phyloP scores from a whole-genome alignment of 2,888 invertebrate genomes.

The Ectemnius lituratus region DNA sequence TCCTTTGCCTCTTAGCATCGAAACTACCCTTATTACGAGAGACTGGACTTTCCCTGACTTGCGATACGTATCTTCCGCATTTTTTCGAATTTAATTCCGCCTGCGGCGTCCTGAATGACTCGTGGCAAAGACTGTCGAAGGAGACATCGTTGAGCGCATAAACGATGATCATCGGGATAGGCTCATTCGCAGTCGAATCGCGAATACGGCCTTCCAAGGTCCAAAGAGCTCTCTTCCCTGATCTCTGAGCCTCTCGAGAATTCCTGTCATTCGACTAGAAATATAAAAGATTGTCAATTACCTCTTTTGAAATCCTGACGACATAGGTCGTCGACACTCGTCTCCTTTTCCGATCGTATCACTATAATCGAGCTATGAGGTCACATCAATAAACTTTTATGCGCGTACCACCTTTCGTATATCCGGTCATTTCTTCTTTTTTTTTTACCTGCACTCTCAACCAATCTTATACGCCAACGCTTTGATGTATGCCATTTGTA shows the following conservation, averaged over 20 bases:
- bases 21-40: slow-evolving; percentile 31
- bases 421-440: too few species aligned
- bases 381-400: too few species aligned
- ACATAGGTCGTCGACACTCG: slow-evolving; percentile 5
- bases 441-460: too few species aligned
- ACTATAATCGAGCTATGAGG: too few species aligned
- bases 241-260: slow-evolving; percentile 25
- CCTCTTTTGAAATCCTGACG: neutral
- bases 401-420: too few species aligned
- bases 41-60: slow-evolving; percentile 21
- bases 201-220: slow-evolving; percentile 46
- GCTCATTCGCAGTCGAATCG: slow-evolving; percentile 52
- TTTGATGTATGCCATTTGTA: too few species aligned
- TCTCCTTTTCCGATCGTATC: neutral
- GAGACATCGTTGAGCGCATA: slow-evolving; percentile 60
- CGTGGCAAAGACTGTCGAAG: slow-evolving; percentile 54
- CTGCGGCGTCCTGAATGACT: slow-evolving; percentile 35
- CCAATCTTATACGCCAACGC: neutral
- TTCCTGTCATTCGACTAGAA: slow-evolving; percentile 15
- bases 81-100: slow-evolving; percentile 48
- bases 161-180: slow-evolving; percentile 41
- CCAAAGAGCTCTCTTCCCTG: slow-evolving; percentile 42
- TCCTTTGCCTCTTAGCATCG: neutral
- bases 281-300: too few species aligned
- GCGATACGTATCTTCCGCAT: slow-evolving; percentile 42